Conservation (phyloP, 1,140 invertebrate genomes). For the Protaetia brevitarsis region DNA sequence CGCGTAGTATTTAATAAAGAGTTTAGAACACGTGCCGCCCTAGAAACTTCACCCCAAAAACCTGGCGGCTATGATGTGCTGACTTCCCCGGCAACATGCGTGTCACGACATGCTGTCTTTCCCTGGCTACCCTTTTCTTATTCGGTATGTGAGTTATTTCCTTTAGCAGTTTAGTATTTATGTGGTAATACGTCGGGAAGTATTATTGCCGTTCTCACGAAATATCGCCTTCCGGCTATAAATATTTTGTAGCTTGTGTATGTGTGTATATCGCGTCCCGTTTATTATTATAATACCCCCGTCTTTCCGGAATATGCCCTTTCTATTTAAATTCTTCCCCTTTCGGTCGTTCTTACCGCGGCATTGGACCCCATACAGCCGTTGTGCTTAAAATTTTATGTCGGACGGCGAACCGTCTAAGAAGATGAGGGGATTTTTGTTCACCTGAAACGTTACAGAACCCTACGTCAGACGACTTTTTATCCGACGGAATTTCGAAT, state of each 20-base stretch:
- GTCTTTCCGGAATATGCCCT: not conserved
- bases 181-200: too few species aligned
- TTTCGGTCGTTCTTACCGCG: not conserved
- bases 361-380: not conserved
- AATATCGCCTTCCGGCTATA: too few species aligned
- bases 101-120: slow-evolving; percentile 25
- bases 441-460: too few species aligned
- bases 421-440: too few species aligned
- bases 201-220: too few species aligned
- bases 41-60: not conserved
- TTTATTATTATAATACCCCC: too few species aligned
- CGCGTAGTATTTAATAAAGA: not conserved
- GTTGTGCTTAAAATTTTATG: not conserved
- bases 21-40: slow-evolving; percentile 28
- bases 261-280: too few species aligned
- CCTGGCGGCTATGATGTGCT: slow-evolving; percentile 13
- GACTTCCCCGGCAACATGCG: slow-evolving; percentile 22
- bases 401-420: too few species aligned
- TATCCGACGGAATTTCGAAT: too few species aligned
- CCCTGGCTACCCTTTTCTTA: slow-evolving; percentile 29
- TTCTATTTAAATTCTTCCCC: not conserved
- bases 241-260: too few species aligned
- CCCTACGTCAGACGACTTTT: too few species aligned
- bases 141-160: slow-evolving; percentile 26
- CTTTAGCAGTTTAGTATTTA: not conserved